These are phyloP conservation scores for Paracanthobrama guichenoti DNA, from an alignment of 2,113 vertebrate species.

Conservation along the genomic window DNA sequence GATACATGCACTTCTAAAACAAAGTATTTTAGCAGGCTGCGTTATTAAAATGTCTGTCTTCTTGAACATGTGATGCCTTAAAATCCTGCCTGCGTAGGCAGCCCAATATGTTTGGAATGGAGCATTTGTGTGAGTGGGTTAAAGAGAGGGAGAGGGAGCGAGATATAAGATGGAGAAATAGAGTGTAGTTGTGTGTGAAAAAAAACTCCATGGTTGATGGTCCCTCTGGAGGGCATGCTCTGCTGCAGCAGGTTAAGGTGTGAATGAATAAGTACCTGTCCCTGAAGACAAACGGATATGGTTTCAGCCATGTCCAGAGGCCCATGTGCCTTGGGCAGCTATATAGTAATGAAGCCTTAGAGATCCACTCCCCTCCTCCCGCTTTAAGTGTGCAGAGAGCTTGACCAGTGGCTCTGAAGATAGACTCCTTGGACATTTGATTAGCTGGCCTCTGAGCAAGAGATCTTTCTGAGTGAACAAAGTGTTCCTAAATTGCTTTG, in stretches of 20 bases:
- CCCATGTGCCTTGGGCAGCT: constrained; percentile 20
- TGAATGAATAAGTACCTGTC: constrained; percentile 55
- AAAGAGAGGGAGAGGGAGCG: background rate
- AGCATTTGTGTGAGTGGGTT: background rate
- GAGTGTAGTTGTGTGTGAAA: constrained; percentile 31
- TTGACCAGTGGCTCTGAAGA: constrained; percentile 45
- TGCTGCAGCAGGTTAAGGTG: constrained; percentile 49
- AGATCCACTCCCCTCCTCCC: constrained; percentile 14
- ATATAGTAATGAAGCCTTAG: constrained; percentile 42
- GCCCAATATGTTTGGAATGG: background rate
- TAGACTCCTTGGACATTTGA: constrained; percentile 16
- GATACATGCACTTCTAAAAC: background rate
- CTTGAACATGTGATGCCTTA: background rate
- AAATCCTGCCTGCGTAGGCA: background rate
- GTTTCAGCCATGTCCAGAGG: constrained; percentile 25
- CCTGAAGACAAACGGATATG: constrained; percentile 43
- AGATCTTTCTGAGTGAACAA: constrained; percentile 37
- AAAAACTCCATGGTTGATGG: constrained; percentile 44
- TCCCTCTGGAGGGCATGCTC: constrained; percentile 49
- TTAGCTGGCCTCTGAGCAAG: constrained; percentile 9
- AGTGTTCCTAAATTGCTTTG: constrained; percentile 38
- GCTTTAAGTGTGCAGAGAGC: constrained; percentile 34
- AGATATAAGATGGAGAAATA: background rate
- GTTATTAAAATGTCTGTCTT: background rate
- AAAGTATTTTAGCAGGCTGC: background rate